These are phyloP conservation scores for Troglohyphantes excavatus DNA, from an alignment of 2,888 invertebrate species.

Conservation along the genomic window DNA sequence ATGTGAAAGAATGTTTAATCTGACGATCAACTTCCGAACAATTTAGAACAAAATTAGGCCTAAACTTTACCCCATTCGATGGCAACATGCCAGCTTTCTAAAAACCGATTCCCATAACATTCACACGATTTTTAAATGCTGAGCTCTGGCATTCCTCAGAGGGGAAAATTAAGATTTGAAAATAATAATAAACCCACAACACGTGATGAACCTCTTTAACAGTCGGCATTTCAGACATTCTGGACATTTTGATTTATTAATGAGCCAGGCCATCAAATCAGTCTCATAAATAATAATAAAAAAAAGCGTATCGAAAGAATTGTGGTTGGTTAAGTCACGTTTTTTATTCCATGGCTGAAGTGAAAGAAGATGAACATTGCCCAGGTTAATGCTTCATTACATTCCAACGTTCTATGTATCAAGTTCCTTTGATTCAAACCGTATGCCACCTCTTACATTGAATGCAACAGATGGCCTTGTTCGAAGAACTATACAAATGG, in stretches of 20 bases:
- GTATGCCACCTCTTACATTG: background rate
- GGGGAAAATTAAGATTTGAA: conserved; percentile 21
- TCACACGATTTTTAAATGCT: conserved; percentile 52
- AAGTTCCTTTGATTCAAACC: conserved; percentile 9
- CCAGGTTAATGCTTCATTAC: conserved; percentile 31
- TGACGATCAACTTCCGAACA: background rate
- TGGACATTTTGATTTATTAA: conserved; percentile 50
- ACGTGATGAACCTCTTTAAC: background rate
- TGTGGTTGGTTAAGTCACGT: conserved; percentile 23
- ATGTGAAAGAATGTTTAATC: background rate
- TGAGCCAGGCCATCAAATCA: conserved; percentile 15
- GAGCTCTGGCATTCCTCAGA: conserved; percentile 27
- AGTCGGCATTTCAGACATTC: conserved; percentile 38
- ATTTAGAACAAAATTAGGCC: conserved; percentile 1
- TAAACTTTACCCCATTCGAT: background rate
- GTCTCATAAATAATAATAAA: conserved; percentile 29
- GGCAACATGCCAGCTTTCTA: background rate
- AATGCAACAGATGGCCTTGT: conserved; percentile 16
- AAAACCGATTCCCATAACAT: conserved; percentile 10
- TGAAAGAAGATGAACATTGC: background rate
- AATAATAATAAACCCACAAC: conserved; percentile 36
- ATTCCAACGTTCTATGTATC: conserved; percentile 11
- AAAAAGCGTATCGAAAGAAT: conserved; percentile 23
- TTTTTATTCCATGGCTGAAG: background rate
- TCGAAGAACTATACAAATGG: background rate